phyloP scores from a whole-genome alignment of 2,797 vertebrate species.

The Sphenodon punctatus region DNA sequence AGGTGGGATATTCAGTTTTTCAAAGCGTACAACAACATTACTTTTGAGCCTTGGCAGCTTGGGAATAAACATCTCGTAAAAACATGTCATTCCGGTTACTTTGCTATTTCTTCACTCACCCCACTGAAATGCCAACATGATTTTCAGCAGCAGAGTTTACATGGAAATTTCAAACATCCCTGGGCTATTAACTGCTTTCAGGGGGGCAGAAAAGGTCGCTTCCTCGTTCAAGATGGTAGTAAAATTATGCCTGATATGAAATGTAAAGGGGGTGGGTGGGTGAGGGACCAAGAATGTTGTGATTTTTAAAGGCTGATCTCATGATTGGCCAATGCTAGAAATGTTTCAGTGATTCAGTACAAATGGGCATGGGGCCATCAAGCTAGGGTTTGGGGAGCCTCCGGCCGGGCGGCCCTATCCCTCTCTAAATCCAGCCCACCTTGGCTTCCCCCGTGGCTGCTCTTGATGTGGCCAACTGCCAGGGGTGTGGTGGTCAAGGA shows the following conservation, averaged over 20 bases:
- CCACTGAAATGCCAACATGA: not conserved
- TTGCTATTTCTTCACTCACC: not conserved
- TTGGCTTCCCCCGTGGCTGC: too few relatives aligned
- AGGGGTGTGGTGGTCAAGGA: too few relatives aligned
- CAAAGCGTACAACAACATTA: not conserved
- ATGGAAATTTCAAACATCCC: too few relatives aligned
- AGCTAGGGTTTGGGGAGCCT: too few relatives aligned
- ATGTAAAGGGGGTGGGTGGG: not conserved
- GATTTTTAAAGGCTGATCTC: not conserved
- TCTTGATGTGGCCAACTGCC: too few relatives aligned
- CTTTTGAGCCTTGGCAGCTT: not conserved
- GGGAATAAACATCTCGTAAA: not conserved
- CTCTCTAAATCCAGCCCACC: too few relatives aligned
- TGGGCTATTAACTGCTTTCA: too few relatives aligned
- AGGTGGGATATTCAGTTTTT: not conserved
- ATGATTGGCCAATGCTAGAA: constrained; percentile 42
- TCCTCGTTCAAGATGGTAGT: not conserved
- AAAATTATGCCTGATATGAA: constrained; percentile 30
- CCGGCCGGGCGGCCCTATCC: too few relatives aligned
- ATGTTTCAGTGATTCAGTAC: constrained; percentile 41
- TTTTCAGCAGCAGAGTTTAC: too few relatives aligned
- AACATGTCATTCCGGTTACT: not conserved
- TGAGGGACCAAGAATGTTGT: constrained; percentile 16
- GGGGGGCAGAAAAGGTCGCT: too few relatives aligned
- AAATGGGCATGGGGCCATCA: constrained; percentile 27